These are phyloP conservation scores for Sphaerophoria taeniata DNA, from an alignment of 2,888 invertebrate species.

Conservation along the genomic window DNA sequence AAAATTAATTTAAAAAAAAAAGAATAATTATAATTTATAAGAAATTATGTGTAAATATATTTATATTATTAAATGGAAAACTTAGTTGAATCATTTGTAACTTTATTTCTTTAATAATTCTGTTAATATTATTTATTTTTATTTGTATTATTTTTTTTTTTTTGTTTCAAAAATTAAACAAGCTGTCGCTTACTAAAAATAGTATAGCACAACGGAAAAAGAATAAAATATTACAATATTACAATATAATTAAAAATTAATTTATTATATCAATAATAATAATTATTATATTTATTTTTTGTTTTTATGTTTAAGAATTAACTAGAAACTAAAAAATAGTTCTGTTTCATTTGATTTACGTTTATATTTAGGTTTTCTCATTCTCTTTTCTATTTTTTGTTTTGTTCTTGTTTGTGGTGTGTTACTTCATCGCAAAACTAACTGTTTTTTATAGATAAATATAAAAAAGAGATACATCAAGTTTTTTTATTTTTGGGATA, in stretches of 20 bases:
- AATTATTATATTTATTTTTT: not conserved
- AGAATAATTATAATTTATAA: constrained; percentile 31
- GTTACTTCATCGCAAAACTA: constrained; percentile 75
- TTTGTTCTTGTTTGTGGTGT: constrained; percentile 49
- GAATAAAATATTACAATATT: constrained; percentile 62
- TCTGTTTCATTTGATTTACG: constrained; percentile 70
- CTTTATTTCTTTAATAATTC: constrained; percentile 21
- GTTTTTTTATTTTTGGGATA: constrained; percentile 49
- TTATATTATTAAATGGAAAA: constrained; percentile 64
- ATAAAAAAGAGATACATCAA: constrained; percentile 73
- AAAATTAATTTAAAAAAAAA: constrained; percentile 33
- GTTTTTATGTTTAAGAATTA: constrained; percentile 59
- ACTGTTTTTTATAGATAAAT: constrained; percentile 76
- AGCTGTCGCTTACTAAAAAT: constrained; percentile 59
- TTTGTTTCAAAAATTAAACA: constrained; percentile 39
- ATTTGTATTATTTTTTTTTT: too few relatives aligned
- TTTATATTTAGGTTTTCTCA: constrained; percentile 62
- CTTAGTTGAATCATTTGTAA: constrained; percentile 58
- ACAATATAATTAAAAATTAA: constrained; percentile 34
- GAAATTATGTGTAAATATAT: constrained; percentile 46
- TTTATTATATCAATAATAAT: constrained; percentile 29
- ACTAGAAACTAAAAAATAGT: constrained; percentile 73
- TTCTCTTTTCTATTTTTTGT: constrained; percentile 36
- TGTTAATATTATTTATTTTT: constrained; percentile 30
- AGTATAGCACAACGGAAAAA: constrained; percentile 71